phyloP scores from a whole-genome alignment of 2,888 invertebrate species.

The Himalopsyche japonica region DNA sequence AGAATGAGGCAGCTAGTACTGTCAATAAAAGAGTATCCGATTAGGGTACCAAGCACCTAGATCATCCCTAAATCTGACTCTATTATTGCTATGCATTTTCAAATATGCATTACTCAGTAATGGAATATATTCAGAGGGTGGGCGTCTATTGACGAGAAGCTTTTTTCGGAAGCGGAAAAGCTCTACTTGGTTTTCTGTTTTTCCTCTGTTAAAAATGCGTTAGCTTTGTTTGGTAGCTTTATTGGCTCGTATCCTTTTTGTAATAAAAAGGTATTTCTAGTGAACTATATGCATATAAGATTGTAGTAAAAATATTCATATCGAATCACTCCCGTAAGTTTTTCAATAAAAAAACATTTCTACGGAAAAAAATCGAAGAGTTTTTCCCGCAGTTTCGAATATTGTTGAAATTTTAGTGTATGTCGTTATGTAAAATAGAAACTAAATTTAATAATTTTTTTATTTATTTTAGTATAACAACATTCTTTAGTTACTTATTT shows the following conservation, averaged over 20 bases:
- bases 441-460: background rate
- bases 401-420: background rate
- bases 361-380: background rate
- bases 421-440: background rate
- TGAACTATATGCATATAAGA: background rate
- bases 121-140: conserved; percentile 19
- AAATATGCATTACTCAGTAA: conserved; percentile 35
- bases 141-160: conserved; percentile 6
- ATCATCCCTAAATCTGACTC: background rate
- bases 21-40: background rate
- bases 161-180: conserved; percentile 13
- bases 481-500: no score
- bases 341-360: background rate
- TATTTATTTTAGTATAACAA: no score
- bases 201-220: background rate
- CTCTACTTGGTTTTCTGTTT: background rate
- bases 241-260: background rate
- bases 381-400: background rate
- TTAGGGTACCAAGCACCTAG: background rate
- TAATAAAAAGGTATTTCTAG: background rate
- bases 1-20: no score
- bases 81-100: conserved; percentile 36
- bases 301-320: background rate
- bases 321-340: background rate
- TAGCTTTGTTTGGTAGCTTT: background rate